phyloP scores from a whole-genome alignment of 2,113 vertebrate genomes.

The Mesitornis unicolor region DNA sequence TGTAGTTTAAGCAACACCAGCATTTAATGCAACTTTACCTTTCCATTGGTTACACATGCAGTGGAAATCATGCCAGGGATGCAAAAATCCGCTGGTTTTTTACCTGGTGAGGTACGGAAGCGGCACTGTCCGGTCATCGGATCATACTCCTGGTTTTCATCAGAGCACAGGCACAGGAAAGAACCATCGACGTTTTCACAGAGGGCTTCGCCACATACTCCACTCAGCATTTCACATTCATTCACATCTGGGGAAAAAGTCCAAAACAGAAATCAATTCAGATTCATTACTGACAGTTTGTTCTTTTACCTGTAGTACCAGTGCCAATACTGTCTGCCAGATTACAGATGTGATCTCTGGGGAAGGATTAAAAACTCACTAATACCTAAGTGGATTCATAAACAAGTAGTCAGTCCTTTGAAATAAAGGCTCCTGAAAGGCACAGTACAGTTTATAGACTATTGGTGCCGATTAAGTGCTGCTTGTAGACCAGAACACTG shows the following conservation, averaged over 20 bases:
- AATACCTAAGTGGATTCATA: background rate
- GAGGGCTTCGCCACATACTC: constrained; percentile 90
- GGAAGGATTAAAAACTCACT: background rate
- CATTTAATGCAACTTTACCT: background rate
- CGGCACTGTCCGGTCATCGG: constrained; percentile 88
- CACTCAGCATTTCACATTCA: constrained; percentile 90
- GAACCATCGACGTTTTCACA: constrained; percentile 92
- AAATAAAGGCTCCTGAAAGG: background rate
- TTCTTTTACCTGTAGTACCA: constrained; percentile 12
- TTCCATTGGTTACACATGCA: background rate
- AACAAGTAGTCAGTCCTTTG: background rate
- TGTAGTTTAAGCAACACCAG: background rate
- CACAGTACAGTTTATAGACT: background rate
- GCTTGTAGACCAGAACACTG: background rate
- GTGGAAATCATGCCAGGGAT: background rate
- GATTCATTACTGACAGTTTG: background rate
- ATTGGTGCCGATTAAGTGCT: background rate
- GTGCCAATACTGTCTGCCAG: background rate
- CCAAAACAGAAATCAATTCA: constrained; percentile 5
- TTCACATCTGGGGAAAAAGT: constrained; percentile 86
- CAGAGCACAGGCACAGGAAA: constrained; percentile 87
- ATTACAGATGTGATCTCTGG: background rate
- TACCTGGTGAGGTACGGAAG: constrained; percentile 79
- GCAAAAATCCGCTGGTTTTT: background rate
- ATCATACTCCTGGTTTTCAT: constrained; percentile 87